phyloP scores from a whole-genome alignment of 1,140 invertebrate genomes.

The Neuroterus valhalla region DNA sequence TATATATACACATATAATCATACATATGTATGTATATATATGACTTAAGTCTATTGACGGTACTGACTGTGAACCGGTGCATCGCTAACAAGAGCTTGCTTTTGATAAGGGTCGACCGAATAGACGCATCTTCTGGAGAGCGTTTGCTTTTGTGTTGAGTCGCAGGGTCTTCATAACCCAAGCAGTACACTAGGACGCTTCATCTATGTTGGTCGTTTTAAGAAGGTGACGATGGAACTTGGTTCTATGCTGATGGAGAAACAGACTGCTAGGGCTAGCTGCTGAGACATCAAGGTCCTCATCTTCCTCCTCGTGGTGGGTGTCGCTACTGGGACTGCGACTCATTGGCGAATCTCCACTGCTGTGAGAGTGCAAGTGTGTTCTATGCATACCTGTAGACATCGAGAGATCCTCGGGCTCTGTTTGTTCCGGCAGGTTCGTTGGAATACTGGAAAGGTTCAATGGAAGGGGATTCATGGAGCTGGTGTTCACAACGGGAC shows the following conservation, averaged over 20 bases:
- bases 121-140: constrained; percentile 30
- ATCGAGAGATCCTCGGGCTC: constrained; percentile 91
- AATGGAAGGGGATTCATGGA: constrained; percentile 52
- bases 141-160: not conserved
- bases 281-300: constrained; percentile 61
- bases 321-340: constrained; percentile 61
- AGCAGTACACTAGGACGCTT: constrained; percentile 57
- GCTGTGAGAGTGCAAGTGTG: constrained; percentile 63
- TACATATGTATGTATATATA: too few relatives aligned
- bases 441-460: constrained; percentile 63
- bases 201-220: not conserved
- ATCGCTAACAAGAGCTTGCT: not conserved
- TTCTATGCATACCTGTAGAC: constrained; percentile 63
- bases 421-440: constrained; percentile 85
- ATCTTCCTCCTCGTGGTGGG: constrained; percentile 60
- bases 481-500: constrained; percentile 41
- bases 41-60: not conserved
- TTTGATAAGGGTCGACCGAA: not conserved
- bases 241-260: constrained; percentile 44
- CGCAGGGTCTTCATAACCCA: constrained; percentile 33
- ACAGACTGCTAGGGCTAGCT: constrained; percentile 58
- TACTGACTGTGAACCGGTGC: constrained; percentile 43
- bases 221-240: constrained; percentile 13
- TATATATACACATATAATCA: too few relatives aligned
- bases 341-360: constrained; percentile 65